A percentile compares a stretch with the other conserved stretches of the same genome.
These are phyloP conservation scores for Calliphora vomitoria DNA, from an alignment of 2,888 invertebrate genomes.

Conservation along the genomic window DNA sequence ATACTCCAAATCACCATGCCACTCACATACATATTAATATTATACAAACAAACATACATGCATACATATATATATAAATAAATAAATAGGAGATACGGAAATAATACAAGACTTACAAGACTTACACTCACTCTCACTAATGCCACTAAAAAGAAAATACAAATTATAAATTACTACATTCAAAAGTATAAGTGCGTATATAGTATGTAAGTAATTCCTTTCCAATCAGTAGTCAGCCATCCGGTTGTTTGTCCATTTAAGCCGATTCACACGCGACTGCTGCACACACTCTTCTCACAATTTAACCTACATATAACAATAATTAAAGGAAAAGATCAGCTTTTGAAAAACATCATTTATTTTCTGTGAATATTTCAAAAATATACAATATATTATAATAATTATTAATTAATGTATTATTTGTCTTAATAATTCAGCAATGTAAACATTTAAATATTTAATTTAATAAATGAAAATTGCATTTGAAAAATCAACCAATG, in stretches of 20 bases:
- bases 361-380: conserved; percentile 68
- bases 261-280: conserved; percentile 6
- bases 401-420: conserved; percentile 64
- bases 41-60: conserved; percentile 11
- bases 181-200: background rate
- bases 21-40: background rate
- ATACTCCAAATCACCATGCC: conserved; percentile 33
- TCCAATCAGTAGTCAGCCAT: background rate
- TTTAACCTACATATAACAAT: conserved; percentile 25
- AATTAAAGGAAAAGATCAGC: conserved; percentile 33
- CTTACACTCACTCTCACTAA: conserved; percentile 35
- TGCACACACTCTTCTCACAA: background rate
- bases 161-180: background rate
- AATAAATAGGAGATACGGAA: conserved; percentile 62
- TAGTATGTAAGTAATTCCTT: background rate
- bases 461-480: conserved; percentile 64
- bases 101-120: conserved; percentile 67
- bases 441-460: conserved; percentile 54
- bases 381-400: conserved; percentile 32
- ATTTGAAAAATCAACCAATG: conserved; percentile 39
- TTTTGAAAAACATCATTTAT: conserved; percentile 50
- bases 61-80: conserved; percentile 13
- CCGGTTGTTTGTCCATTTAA: conserved; percentile 17
- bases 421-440: conserved; percentile 56
- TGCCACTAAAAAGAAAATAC: conserved; percentile 1